Percentiles rank a stretch among this genome's conserved stretches.
Conservation (phyloP, 2,888 invertebrate genomes). For the Malachius bipustulatus region DNA sequence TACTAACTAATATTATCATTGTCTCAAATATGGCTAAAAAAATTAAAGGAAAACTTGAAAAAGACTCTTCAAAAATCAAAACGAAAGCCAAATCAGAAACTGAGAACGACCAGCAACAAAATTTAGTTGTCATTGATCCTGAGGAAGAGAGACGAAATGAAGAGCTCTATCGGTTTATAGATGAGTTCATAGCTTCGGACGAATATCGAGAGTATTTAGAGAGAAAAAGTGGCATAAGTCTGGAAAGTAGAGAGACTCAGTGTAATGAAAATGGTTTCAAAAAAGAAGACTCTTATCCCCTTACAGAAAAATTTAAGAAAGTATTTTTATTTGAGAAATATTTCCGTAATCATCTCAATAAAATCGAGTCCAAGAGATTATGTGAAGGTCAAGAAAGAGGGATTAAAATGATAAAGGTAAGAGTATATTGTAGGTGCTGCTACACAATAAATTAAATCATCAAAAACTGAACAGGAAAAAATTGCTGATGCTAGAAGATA, state of each 20-base stretch:
- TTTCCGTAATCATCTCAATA: not conserved
- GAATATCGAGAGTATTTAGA: conserved; percentile 1
- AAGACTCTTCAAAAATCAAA: no score
- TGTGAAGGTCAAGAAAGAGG: not conserved
- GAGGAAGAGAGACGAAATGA: not conserved
- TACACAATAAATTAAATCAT: not conserved
- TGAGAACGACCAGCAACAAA: no score
- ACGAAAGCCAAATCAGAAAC: no score
- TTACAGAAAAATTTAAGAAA: not conserved
- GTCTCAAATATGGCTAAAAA: no score
- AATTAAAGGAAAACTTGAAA: no score
- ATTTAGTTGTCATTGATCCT: no score
- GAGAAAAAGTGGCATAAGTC: no score
- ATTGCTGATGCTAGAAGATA: not conserved
- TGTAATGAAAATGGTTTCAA: not conserved
- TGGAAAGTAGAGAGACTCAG: not conserved
- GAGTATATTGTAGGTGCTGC: no score
- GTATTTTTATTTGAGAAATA: not conserved
- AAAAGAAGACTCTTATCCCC: not conserved
- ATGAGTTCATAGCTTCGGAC: not conserved
- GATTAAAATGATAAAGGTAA: not conserved
- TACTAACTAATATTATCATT: no score
- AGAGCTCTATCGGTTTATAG: conserved; percentile 1
- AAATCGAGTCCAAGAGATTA: not conserved
- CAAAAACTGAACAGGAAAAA: conserved; percentile 1